Evolutionary conservation across 2,797 vertebrate genomes (phyloP).

Genomic region (Lutra lutra): DNA sequence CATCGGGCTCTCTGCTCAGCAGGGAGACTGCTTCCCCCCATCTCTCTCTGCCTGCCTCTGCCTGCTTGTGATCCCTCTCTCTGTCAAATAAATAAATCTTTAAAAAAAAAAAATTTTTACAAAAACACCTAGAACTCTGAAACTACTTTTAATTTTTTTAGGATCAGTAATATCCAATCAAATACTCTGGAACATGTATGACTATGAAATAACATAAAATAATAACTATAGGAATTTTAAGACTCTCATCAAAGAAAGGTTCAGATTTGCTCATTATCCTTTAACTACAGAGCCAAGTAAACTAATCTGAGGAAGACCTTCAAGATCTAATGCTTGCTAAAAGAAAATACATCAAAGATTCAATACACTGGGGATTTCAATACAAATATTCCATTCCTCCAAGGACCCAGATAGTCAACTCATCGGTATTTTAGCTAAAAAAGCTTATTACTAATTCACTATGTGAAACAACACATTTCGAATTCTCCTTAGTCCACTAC

Average conservation of each 20-base stretch:
- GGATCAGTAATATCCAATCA: not conserved
- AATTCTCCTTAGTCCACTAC: not conserved
- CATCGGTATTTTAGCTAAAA: not conserved
- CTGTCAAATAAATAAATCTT: too few species aligned
- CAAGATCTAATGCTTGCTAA: not conserved
- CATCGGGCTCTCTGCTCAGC: too few species aligned
- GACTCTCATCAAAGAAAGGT: not conserved
- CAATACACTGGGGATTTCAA: not conserved
- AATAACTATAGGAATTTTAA: not conserved
- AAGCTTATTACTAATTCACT: not conserved
- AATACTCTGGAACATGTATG: not conserved
- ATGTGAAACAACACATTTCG: not conserved
- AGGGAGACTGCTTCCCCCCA: too few species aligned
- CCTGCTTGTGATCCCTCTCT: too few species aligned
- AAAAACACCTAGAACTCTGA: not conserved
- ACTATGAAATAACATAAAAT: not conserved
- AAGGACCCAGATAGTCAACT: not conserved
- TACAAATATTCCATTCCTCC: not conserved
- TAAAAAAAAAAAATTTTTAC: not conserved
- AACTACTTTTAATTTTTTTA: not conserved
- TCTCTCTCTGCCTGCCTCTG: too few species aligned
- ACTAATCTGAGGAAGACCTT: not conserved
- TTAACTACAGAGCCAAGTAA: not conserved
- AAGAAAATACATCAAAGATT: not conserved
- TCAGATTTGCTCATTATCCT: not conserved